phyloP scores from a whole-genome alignment of 2,888 invertebrate species.

The Adela reaumurella region DNA sequence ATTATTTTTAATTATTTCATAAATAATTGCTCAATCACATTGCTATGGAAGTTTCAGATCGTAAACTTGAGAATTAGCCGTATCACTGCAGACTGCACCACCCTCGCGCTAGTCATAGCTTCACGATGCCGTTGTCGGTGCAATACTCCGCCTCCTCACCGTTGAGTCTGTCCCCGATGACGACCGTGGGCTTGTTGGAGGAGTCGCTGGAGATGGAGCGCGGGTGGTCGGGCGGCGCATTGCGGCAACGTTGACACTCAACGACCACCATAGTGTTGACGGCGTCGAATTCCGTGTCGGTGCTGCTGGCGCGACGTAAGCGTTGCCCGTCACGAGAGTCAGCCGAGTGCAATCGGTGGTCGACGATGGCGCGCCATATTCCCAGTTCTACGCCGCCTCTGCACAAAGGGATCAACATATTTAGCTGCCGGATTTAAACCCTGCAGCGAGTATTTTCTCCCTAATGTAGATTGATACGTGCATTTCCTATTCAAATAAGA shows the following conservation, averaged over 20 bases:
- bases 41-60: too few species aligned
- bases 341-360: slow-evolving; percentile 41
- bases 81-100: slow-evolving; percentile 49
- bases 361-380: slow-evolving; percentile 78
- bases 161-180: slow-evolving; percentile 32
- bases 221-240: neutral
- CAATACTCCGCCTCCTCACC: slow-evolving; percentile 31
- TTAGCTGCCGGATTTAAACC: too few species aligned
- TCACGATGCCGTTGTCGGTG: slow-evolving; percentile 29
- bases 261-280: slow-evolving; percentile 41
- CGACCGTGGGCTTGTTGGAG: slow-evolving; percentile 34
- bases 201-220: slow-evolving; percentile 15
- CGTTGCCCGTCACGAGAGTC: slow-evolving; percentile 9
- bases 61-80: too few species aligned
- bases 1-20: too few species aligned
- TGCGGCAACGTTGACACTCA: slow-evolving; percentile 30
- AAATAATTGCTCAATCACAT: too few species aligned
- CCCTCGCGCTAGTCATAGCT: slow-evolving; percentile 48
- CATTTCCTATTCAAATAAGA: neutral
- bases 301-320: slow-evolving; percentile 34
- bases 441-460: too few species aligned
- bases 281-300: slow-evolving; percentile 43
- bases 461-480: too few species aligned
- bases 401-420: too few species aligned
- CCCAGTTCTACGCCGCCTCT: slow-evolving; percentile 81